phyloP scores from a whole-genome alignment of 2,888 invertebrate genomes.

The Lycocerus yunnanus region DNA sequence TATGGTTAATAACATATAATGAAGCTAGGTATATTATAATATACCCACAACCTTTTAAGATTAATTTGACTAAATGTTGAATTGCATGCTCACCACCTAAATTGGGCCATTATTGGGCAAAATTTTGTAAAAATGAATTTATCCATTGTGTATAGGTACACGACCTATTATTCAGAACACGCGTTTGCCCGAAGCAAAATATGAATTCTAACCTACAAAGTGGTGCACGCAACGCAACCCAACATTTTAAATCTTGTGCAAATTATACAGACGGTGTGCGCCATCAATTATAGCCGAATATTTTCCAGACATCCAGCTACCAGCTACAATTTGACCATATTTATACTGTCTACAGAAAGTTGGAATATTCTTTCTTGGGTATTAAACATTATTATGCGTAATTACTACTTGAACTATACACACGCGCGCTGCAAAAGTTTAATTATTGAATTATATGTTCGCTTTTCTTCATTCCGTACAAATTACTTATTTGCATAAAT shows the following conservation, averaged over 20 bases:
- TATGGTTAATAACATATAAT: not conserved
- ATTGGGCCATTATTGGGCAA: slow-evolving; percentile 18
- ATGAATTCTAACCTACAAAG: slow-evolving; percentile 23
- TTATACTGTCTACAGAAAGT: slow-evolving; percentile 1
- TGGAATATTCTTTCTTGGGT: not conserved
- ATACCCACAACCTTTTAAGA: not conserved
- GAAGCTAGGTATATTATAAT: not conserved
- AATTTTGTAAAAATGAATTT: slow-evolving; percentile 22
- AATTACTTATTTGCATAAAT: not conserved
- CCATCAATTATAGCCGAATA: slow-evolving; percentile 20
- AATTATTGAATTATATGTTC: not conserved
- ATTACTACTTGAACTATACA: not conserved
- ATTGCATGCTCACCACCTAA: slow-evolving; percentile 19
- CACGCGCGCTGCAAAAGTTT: not conserved
- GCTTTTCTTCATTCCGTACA: not conserved
- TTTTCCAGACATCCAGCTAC: slow-evolving; percentile 5
- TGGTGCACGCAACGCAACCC: slow-evolving; percentile 18
- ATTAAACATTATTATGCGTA: not conserved
- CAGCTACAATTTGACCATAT: not conserved
- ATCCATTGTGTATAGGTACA: slow-evolving; percentile 14
- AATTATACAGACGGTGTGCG: slow-evolving; percentile 27
- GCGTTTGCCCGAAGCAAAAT: slow-evolving; percentile 23
- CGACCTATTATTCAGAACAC: slow-evolving; percentile 29
- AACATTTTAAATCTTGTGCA: slow-evolving; percentile 28
- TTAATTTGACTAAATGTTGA: slow-evolving; percentile 13